Percentiles rank a stretch among this genome's conserved stretches.
Conservation (phyloP, 2,888 invertebrate genomes). For the Pollenia labialis region DNA sequence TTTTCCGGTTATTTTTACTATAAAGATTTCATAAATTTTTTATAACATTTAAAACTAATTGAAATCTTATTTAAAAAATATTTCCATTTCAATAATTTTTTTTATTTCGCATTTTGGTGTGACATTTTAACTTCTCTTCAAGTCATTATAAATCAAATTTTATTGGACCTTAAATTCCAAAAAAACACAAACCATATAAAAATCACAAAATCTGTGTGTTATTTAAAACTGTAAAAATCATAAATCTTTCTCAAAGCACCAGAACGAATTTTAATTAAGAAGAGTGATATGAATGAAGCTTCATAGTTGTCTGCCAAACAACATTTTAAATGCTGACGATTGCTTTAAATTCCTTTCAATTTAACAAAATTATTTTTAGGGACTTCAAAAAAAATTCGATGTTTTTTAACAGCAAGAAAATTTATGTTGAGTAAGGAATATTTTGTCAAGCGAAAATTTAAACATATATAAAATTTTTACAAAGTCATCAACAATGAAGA, state of each 20-base stretch:
- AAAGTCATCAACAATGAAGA: not conserved
- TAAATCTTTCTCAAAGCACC: slow-evolving; percentile 50
- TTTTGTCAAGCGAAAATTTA: slow-evolving; percentile 11
- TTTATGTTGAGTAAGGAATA: slow-evolving; percentile 4
- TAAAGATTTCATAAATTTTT: too few species aligned
- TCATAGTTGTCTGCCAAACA: slow-evolving; percentile 13
- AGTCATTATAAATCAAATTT: slow-evolving; percentile 54
- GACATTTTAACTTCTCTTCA: slow-evolving; percentile 26
- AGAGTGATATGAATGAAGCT: slow-evolving; percentile 29
- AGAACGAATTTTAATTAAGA: slow-evolving; percentile 41
- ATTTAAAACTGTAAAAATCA: not conserved
- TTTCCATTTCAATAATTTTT: not conserved
- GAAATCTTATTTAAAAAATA: too few species aligned
- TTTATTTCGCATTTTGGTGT: not conserved
- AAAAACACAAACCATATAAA: slow-evolving; percentile 8
- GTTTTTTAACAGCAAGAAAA: not conserved
- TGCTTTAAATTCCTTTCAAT: slow-evolving; percentile 27
- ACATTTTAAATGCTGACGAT: slow-evolving; percentile 16
- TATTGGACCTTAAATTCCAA: not conserved
- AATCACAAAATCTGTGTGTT: not conserved
- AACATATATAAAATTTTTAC: not conserved
- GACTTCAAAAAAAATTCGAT: not conserved
- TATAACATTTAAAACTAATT: too few species aligned
- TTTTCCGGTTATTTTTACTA: too few species aligned
- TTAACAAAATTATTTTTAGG: slow-evolving; percentile 15